Conservation (phyloP, 1,140 invertebrate genomes). For the Bombyx mori region ASM3026992v2 NC_085126.1:6490501-6491000, state of each 20-base stretch:
- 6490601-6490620: too few relatives aligned
- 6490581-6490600: not conserved
- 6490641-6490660: too few relatives aligned
- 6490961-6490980: too few relatives aligned
- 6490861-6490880: slow-evolving; percentile 1
- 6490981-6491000: not conserved
- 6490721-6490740: not conserved
- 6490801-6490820: slow-evolving; percentile 1
- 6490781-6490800: too few relatives aligned
- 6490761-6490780: slow-evolving; percentile 1
- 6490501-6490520: not conserved
- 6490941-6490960: too few relatives aligned
- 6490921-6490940: too few relatives aligned
- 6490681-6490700: not conserved
- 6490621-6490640: too few relatives aligned
- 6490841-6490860: slow-evolving; percentile 1
- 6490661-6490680: too few relatives aligned
- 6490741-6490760: slow-evolving; percentile 1
- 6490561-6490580: not conserved
- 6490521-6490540: not conserved
- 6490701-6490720: slow-evolving; percentile 1
- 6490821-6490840: not conserved
- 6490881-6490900: too few relatives aligned
- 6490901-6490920: too few relatives aligned
- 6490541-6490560: not conserved